phyloP scores from a whole-genome alignment of 1,140 invertebrate species.

The Delia radicum region DNA sequence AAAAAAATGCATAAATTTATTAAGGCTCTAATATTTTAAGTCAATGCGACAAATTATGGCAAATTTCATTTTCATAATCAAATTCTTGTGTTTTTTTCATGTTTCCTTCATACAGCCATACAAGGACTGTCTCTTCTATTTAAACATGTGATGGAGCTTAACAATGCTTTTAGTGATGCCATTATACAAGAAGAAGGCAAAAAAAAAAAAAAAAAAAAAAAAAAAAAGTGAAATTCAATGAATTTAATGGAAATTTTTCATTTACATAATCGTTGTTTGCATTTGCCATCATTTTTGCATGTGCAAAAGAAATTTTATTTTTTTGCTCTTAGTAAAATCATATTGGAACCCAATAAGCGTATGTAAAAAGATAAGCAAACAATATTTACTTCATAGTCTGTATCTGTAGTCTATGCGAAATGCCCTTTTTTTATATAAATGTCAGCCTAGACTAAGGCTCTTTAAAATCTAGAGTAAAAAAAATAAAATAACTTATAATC shows the following conservation, averaged over 20 bases:
- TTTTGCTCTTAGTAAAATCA: too few relatives aligned
- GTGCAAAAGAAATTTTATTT: neutral
- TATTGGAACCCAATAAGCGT: constrained; percentile 14
- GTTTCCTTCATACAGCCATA: neutral
- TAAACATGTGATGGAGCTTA: neutral
- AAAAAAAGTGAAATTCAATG: constrained; percentile 1
- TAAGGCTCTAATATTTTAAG: neutral
- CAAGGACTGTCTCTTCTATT: neutral
- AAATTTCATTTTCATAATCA: constrained; percentile 20
- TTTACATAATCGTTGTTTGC: constrained; percentile 18
- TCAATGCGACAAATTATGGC: constrained; percentile 15
- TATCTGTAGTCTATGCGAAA: neutral
- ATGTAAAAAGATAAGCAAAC: constrained; percentile 10
- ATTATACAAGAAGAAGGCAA: constrained; percentile 4
- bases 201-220: neutral
- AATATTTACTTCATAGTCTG: neutral
- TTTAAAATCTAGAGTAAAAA: neutral
- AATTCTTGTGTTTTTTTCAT: neutral
- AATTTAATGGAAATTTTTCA: constrained; percentile 21
- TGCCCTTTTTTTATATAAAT: neutral
- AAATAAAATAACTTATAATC: neutral
- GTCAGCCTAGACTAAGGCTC: neutral
- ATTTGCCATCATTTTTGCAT: neutral
- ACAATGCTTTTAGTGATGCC: neutral
- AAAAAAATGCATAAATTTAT: neutral